Conservation (phyloP, 2,113 vertebrate species). For the Cryptomyrus ogoouensis region DNA sequence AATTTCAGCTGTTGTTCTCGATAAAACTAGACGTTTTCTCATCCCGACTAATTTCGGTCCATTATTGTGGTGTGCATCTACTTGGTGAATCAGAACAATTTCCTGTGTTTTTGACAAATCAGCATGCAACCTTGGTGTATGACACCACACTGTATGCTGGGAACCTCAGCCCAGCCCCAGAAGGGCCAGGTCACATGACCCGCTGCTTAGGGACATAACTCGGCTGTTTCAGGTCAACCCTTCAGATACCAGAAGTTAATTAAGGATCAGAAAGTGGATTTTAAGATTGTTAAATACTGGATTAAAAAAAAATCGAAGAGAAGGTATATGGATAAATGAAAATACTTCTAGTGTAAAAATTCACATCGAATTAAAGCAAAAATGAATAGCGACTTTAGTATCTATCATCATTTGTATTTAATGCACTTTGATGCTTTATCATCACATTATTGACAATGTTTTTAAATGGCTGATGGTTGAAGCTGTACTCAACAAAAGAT, state of each 20-base stretch:
- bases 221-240: not conserved
- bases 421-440: not conserved
- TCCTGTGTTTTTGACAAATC: not conserved
- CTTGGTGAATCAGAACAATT: not conserved
- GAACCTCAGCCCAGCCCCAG: not conserved
- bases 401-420: not conserved
- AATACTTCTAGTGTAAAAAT: not conserved
- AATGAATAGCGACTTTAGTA: not conserved
- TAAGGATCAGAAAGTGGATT: not conserved
- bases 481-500: not conserved
- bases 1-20: not conserved
- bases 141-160: not conserved
- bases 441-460: not conserved
- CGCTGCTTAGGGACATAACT: not conserved
- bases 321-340: not conserved
- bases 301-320: not conserved
- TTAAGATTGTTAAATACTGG: not conserved
- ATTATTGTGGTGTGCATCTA: not conserved
- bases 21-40: not conserved
- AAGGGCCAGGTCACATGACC: not conserved
- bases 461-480: not conserved
- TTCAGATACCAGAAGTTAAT: not conserved
- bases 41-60: not conserved
- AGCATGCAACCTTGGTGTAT: not conserved
- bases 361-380: not conserved